These are phyloP conservation scores for Poeciliopsis occidentalis DNA, from an alignment of 2,113 vertebrate genomes.

Conservation along the genomic window DNA sequence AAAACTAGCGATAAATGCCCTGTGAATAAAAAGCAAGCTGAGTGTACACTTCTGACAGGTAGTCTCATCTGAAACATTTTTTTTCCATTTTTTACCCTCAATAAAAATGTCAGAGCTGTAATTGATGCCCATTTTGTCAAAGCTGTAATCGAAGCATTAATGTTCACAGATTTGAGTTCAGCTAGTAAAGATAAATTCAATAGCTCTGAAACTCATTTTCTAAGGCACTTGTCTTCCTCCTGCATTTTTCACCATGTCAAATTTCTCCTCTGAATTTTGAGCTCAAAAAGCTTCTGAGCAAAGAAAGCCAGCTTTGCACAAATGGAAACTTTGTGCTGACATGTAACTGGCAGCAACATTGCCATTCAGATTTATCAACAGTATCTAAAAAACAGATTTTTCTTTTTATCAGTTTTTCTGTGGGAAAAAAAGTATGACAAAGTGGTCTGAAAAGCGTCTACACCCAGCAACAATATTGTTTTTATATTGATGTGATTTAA, in stretches of 20 bases:
- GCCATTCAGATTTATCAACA: not conserved
- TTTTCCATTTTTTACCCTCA: not conserved
- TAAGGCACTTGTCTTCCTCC: constrained; percentile 2
- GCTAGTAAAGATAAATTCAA: constrained; percentile 11
- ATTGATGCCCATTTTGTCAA: constrained; percentile 13
- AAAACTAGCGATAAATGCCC: not conserved
- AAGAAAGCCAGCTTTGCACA: not conserved
- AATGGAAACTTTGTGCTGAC: not conserved
- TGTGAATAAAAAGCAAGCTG: not conserved
- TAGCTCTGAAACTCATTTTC: not conserved
- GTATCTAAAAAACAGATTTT: not conserved
- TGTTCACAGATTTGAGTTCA: not conserved
- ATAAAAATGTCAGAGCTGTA: not conserved
- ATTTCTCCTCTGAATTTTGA: constrained; percentile 1
- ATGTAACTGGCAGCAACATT: not conserved
- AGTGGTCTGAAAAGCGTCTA: not conserved
- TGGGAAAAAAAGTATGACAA: not conserved
- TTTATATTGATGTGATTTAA: not conserved
- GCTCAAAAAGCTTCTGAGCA: not conserved
- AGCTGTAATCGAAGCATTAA: constrained; percentile 8
- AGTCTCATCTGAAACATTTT: not conserved
- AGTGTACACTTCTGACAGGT: not conserved
- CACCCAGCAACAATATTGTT: not conserved
- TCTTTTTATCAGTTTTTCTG: not conserved
- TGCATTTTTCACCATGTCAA: not conserved